These are phyloP conservation scores for Liparis tanakae DNA, from an alignment of 2,797 vertebrate genomes.

Conservation along the genomic window DNA sequence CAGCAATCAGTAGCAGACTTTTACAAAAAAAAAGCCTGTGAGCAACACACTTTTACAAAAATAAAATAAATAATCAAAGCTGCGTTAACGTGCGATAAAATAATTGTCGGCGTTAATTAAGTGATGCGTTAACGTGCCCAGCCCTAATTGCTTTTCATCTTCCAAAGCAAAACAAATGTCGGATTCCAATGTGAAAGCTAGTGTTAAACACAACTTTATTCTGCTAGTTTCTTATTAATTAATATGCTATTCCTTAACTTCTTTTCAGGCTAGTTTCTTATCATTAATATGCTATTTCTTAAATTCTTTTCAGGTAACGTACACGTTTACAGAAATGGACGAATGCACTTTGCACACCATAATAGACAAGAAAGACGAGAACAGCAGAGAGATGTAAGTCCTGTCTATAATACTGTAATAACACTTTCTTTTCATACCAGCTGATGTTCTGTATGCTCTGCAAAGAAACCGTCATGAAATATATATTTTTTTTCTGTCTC, in stretches of 20 bases:
- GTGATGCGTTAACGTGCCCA: too few species aligned
- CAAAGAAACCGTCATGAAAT: background rate
- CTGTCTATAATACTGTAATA: background rate
- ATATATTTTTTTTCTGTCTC: background rate
- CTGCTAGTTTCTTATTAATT: background rate
- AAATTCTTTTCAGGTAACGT: constrained; percentile 87
- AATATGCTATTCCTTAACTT: constrained; percentile 11
- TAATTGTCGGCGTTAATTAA: too few species aligned
- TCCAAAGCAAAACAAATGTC: background rate
- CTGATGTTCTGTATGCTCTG: background rate
- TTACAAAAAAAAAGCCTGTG: too few species aligned
- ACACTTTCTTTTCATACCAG: background rate
- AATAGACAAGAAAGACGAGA: constrained; percentile 92
- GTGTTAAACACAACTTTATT: background rate
- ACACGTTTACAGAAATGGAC: constrained; percentile 97
- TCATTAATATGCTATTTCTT: constrained; percentile 15
- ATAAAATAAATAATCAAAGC: too few species aligned
- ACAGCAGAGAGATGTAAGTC: constrained; percentile 94
- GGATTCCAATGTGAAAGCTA: background rate
- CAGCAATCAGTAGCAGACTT: too few species aligned
- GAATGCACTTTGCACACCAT: constrained; percentile 96
- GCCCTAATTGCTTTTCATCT: background rate
- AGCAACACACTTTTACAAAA: too few species aligned
- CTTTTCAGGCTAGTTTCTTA: constrained; percentile 68
- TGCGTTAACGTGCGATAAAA: too few species aligned